Base-by-base conservation (phyloP, 92 coral and sea anemone species). In the Chrysogorgia sp. region DNA sequence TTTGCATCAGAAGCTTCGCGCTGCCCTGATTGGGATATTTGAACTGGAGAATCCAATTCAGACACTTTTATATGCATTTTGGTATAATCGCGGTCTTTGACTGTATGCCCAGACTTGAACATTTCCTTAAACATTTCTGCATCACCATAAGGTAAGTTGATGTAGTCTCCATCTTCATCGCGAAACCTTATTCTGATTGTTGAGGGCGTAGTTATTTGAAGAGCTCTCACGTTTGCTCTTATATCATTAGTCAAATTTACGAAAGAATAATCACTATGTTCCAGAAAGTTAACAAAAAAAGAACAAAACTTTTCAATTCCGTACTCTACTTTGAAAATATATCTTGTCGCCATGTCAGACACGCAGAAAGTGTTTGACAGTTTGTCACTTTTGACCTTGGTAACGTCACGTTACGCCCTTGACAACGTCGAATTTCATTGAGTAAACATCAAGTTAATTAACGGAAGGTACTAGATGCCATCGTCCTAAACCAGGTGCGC, bases 141-240 rank as follows among this genome's bases (percentile, higher is more conserved):
- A 58, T 24, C 22, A 58, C n/a, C n/a, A n/a, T n/a, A n/a, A n/a
- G n/a, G n/a, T n/a, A n/a, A n/a, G n/a, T n/a, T n/a, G n/a, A n/a
- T n/a, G n/a, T n/a, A n/a, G n/a, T n/a, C n/a, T n/a, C n/a, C 71
- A 64, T 64, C 71, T 20, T 64, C 48, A 21, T 64, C 71, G 7
- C 24, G n/a, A 31, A 34, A 33, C 22, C 50, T n/a, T 47, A 64
- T 64, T 64, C 71, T 34, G 40, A 64, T 64, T 64, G 71, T 64
- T 7, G 7, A 34, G 34, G 71, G 71, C 2, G 71, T 64, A 19
- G 40, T 30, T 47, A 34, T 5, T 31, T 64, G 71, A 2, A 64
- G 71, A 34, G 43, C 19, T 34, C 49, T 34, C n/a, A 64, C 24
- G 71, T 64, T 64, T 34, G 49, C 23, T n/a, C 14, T 34, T 64